Conservation (phyloP, 2,888 invertebrate genomes). For the Anthrax anthrax region DNA sequence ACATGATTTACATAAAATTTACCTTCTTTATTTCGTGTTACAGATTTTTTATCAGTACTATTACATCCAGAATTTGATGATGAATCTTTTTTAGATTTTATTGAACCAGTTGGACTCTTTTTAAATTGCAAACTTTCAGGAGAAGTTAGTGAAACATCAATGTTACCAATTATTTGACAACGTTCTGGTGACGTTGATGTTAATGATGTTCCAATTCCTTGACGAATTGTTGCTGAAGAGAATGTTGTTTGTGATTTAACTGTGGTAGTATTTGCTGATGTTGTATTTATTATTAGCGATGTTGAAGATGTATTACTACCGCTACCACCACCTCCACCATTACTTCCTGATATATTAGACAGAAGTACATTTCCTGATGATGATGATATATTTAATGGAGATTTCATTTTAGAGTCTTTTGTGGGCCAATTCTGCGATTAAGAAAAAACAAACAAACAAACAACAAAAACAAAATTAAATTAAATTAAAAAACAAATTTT, state of each 20-base stretch:
- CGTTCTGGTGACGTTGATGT: slow-evolving; percentile 28
- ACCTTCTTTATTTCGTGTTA: slow-evolving; percentile 34
- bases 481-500: not conserved
- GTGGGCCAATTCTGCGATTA: slow-evolving; percentile 26
- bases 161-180: slow-evolving; percentile 26
- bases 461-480: too few species aligned
- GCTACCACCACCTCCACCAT: not conserved
- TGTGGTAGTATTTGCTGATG: slow-evolving; percentile 17
- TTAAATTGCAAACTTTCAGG: slow-evolving; percentile 31
- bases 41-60: slow-evolving; percentile 27
- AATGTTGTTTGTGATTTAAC: slow-evolving; percentile 23
- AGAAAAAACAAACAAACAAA: too few species aligned
- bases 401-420: slow-evolving; percentile 17
- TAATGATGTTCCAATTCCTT: slow-evolving; percentile 31
- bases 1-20: too few species aligned
- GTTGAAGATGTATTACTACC: not conserved
- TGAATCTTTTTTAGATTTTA: slow-evolving; percentile 38
- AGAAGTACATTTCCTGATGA: slow-evolving; percentile 1
- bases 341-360: not conserved
- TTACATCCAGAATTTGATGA: slow-evolving; percentile 12
- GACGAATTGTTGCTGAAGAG: slow-evolving; percentile 31
- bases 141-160: slow-evolving; percentile 23
- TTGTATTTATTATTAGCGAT: not conserved
- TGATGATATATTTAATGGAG: slow-evolving; percentile 10
- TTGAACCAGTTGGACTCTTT: slow-evolving; percentile 41